Evolutionary conservation across 2,113 vertebrate genomes (phyloP).

Genomic region (Ranitomeya variabilis): DNA sequence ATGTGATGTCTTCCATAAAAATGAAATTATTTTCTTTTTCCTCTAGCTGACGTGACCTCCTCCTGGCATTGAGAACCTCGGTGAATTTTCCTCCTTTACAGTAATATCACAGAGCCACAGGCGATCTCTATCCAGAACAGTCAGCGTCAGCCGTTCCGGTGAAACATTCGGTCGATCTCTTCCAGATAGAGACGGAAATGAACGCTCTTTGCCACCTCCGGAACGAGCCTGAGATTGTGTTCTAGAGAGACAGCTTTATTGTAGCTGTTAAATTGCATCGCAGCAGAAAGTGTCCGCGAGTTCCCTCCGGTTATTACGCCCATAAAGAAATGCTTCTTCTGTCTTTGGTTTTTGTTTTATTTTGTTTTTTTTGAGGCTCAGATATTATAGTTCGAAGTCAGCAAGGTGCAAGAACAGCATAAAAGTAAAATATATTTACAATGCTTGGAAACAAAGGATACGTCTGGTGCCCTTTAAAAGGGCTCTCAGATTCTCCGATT

Average conservation of each 20-base stretch:
- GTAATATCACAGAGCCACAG: not conserved
- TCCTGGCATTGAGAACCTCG: not conserved
- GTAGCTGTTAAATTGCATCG: slow-evolving; percentile 8
- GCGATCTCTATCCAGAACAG: not conserved
- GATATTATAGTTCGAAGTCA: not conserved
- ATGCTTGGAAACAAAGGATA: not conserved
- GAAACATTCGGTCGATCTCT: slow-evolving; percentile 15
- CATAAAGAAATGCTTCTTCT: slow-evolving; percentile 21
- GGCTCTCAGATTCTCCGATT: not conserved
- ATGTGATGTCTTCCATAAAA: not conserved
- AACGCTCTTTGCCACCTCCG: not conserved
- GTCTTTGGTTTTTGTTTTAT: not conserved
- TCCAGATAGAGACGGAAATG: not conserved
- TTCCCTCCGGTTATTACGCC: slow-evolving; percentile 14
- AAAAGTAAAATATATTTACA: not conserved
- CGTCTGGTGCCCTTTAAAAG: not conserved
- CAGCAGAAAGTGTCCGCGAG: slow-evolving; percentile 2
- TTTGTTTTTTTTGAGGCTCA: not conserved
- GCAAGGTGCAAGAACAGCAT: not conserved
- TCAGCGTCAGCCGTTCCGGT: not conserved
- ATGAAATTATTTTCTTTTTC: too few relatives aligned
- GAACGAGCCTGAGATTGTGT: not conserved
- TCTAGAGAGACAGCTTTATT: slow-evolving; percentile 27
- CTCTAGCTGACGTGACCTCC: not conserved
- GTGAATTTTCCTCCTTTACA: not conserved